These are phyloP conservation scores for Lasioglossum lativentre DNA, from an alignment of 2,888 invertebrate genomes.

Conservation along the genomic window DNA sequence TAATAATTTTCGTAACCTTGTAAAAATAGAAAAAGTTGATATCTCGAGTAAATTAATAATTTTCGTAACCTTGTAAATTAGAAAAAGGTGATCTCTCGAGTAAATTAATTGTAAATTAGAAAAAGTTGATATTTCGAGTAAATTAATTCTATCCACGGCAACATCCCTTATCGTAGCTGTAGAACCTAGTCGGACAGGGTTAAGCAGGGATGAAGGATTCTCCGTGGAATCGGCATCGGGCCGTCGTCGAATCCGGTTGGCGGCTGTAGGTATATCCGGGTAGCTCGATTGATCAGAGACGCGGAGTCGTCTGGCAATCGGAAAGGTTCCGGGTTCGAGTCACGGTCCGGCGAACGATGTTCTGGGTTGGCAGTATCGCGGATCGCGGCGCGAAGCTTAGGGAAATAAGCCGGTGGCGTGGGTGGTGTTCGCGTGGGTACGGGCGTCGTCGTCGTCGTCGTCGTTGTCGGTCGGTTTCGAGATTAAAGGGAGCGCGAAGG, in stretches of 20 bases:
- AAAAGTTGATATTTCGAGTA: no score
- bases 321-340: constrained; percentile 27
- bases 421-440: background rate
- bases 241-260: background rate
- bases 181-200: background rate
- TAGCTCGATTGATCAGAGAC: constrained; percentile 30
- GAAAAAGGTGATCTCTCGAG: no score
- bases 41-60: no score
- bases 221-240: background rate
- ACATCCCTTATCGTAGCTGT: no score
- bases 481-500: constrained; percentile 33
- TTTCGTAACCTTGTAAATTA: no score
- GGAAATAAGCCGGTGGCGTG: constrained; percentile 8
- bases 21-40: no score
- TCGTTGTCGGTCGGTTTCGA: background rate
- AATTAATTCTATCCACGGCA: no score
- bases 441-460: background rate
- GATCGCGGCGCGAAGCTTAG: background rate
- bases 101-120: no score
- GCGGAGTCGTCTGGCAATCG: background rate
- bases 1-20: no score
- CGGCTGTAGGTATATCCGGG: background rate
- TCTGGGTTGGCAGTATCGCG: background rate
- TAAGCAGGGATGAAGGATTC: background rate
- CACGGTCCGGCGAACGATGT: constrained; percentile 14